Conservation (phyloP, 2,113 vertebrate species). For the Ovis canadensis region DNA sequence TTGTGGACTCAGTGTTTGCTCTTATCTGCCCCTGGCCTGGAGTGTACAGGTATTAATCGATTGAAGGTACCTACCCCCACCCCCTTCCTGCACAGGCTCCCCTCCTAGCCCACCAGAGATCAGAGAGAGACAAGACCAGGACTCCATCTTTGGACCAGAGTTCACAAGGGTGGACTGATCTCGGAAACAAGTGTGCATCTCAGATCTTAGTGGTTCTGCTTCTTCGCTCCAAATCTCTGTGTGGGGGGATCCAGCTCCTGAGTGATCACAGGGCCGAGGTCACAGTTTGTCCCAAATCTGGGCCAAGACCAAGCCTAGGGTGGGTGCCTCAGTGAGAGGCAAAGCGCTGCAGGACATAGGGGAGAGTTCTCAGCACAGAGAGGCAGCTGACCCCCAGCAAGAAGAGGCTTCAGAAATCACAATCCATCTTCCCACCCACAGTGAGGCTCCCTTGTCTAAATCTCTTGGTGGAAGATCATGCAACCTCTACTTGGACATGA, state of each 20-base stretch:
- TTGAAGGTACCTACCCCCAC: not conserved
- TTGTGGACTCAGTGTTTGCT: not conserved
- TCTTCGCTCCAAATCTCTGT: not conserved
- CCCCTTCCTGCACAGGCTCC: not conserved
- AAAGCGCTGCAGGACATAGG: not conserved
- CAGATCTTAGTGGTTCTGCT: not conserved
- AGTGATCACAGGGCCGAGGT: not conserved
- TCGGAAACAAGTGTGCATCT: not conserved
- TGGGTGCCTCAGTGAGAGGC: not conserved
- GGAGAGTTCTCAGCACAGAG: not conserved
- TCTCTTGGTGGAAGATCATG: not conserved
- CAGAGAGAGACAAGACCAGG: not conserved
- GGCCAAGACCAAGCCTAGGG: not conserved
- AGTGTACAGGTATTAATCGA: not conserved
- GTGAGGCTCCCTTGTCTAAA: not conserved
- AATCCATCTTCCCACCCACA: not conserved
- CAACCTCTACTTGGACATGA: not conserved
- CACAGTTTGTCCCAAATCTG: not conserved
- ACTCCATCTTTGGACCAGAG: not conserved
- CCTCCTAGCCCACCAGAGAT: not conserved
- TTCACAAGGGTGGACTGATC: not conserved
- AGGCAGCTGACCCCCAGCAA: not conserved
- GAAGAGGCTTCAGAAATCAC: not conserved
- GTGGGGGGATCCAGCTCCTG: not conserved
- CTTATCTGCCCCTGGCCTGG: not conserved